Base-by-base conservation (phyloP, 2,113 vertebrate genomes). In the Scophthalmus maximus region DNA sequence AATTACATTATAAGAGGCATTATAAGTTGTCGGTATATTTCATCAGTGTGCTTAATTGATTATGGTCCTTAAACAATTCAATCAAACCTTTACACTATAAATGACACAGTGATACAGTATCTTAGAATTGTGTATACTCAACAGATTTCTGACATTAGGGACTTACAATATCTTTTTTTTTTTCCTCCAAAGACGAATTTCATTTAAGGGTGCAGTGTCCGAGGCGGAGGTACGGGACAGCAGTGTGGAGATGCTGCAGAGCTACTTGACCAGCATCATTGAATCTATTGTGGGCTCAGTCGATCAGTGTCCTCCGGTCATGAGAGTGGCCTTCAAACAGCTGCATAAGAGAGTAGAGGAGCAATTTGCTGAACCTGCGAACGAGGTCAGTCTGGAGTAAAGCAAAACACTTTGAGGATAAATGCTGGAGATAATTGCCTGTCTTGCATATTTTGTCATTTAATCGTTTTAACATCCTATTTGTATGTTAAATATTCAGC, bases 291-390 rank as follows among this genome's bases (percentile, higher is more conserved):
- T 95, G 73, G 90, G 91, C 85, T 98, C 95, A 0, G 93, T 92
- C 17, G 92, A 91, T 47, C 93, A 92, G 67, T 97, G 97, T 82
- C 96, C 96, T 6, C 81, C 86, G 0, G 71, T 93, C 81, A 94
- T 97, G 95, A 94, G 96, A 55, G 88, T 94, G 38, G 93, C 92
- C 79, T 97, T 97, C 94, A 96, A 94, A 88, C 95, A 94, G 85
- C 94, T 98, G 49, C 93, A 91, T 81, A 91, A 82, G 88, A 76
- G 92, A 1, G 96, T 94, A 20, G 92, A 95, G 86, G 94, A 96
- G 62, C 90, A 80, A 17, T 98, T 98, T 84, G 87, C 95, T 0
- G 89, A 83, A 18, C 82, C 79, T 0, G 93, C 94, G 82, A 93
- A 96, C 0, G 76, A 97, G 96, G 96, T 97, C 68, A 71, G 88